Percentiles rank a stretch among this genome's conserved stretches.
These are phyloP conservation scores for Mythimna ferrago DNA, from an alignment of 2,888 invertebrate species.

Conservation along the genomic window DNA sequence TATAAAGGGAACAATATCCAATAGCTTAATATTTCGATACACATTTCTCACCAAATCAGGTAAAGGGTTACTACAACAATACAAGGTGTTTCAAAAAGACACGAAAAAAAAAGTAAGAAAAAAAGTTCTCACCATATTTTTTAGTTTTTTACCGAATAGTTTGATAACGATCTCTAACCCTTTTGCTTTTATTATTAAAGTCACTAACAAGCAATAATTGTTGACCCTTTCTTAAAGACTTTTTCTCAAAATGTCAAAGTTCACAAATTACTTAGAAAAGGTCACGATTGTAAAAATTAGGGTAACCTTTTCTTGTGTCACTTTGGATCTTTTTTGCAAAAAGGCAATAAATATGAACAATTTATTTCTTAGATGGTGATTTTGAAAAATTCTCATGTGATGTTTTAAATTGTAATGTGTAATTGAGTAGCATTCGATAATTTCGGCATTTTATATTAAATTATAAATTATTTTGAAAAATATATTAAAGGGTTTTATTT, in stretches of 20 bases:
- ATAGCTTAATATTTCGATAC: no score
- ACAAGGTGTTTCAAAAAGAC: not conserved
- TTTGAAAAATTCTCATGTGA: slow-evolving; percentile 18
- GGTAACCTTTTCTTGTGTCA: slow-evolving; percentile 22
- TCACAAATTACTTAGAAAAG: slow-evolving; percentile 43
- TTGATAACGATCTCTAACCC: not conserved
- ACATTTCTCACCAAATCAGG: slow-evolving; percentile 18
- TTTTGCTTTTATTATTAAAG: slow-evolving; percentile 16
- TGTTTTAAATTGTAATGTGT: not conserved
- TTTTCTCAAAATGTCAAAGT: slow-evolving; percentile 58
- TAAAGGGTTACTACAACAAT: slow-evolving; percentile 2
- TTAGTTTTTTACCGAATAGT: not conserved
- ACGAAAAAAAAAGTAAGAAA: not conserved
- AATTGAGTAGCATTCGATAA: not conserved
- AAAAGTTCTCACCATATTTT: slow-evolving; percentile 12
- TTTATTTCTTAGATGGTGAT: not conserved
- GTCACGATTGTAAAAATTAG: slow-evolving; percentile 28
- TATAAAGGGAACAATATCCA: no score
- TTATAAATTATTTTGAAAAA: not conserved
- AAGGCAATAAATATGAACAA: not conserved
- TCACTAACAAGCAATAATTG: slow-evolving; percentile 45
- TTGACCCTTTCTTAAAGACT: slow-evolving; percentile 38
- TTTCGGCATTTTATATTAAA: not conserved
- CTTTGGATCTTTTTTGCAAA: not conserved
- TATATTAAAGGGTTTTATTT: not conserved